Conservation (phyloP, 2,113 vertebrate species). For the Girardinichthys multiradiatus region DNA sequence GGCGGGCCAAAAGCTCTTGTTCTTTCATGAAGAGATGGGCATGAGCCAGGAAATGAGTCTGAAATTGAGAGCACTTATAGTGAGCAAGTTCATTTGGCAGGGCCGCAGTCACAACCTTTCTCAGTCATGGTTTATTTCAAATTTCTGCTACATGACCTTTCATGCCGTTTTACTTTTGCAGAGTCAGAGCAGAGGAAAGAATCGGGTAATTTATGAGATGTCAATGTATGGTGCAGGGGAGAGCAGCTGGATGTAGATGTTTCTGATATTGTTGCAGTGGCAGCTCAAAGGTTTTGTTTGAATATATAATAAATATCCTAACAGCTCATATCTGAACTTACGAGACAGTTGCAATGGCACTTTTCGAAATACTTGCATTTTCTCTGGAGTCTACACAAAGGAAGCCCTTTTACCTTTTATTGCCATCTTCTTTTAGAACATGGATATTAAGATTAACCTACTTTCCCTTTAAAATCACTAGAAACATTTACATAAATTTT, state of each 20-base stretch:
- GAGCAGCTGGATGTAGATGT: background rate
- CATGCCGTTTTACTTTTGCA: slow-evolving; percentile 38
- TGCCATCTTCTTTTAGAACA: too few species aligned
- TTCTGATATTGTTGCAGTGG: background rate
- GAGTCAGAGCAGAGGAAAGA: slow-evolving; percentile 34
- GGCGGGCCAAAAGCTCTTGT: slow-evolving; percentile 27
- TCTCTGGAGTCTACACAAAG: background rate
- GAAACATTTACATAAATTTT: too few species aligned
- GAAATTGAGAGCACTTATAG: slow-evolving; percentile 56
- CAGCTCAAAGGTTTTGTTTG: slow-evolving; percentile 10
- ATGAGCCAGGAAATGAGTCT: slow-evolving; percentile 56
- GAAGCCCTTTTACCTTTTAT: too few species aligned
- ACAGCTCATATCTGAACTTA: background rate
- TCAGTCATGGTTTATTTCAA: slow-evolving; percentile 32
- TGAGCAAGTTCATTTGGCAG: slow-evolving; percentile 59
- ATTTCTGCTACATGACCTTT: slow-evolving; percentile 41
- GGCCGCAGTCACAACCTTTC: slow-evolving; percentile 23
- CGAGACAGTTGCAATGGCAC: too few species aligned
- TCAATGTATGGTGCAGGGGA: background rate
- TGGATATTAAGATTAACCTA: too few species aligned
- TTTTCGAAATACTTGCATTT: background rate
- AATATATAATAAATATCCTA: background rate
- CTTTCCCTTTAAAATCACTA: too few species aligned
- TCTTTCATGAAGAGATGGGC: slow-evolving; percentile 47
- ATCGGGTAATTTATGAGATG: slow-evolving; percentile 20